Evolutionary conservation across 92 coral and sea anemone species (phyloP), one percentile per base, ranked within the genome.

Genomic region (Bergia puertoricense): DNA sequence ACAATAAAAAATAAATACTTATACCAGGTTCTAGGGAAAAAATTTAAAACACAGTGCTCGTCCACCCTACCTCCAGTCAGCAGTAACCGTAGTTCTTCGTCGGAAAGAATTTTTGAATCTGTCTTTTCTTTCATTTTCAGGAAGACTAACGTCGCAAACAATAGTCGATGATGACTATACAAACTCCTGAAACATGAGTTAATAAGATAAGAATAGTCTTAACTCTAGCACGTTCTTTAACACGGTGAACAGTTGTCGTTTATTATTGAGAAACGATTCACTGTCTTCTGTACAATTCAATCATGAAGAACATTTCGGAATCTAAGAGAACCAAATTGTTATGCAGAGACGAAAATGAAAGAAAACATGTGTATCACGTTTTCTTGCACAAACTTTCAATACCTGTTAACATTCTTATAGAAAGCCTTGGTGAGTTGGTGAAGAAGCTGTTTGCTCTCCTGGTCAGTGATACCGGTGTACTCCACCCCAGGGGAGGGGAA

Each of bases 321-420:
- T 30, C 30, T 46, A 10, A 10, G 51, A 4, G 8, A 46, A 46
- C 6, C 51, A 46, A 10, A 46, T 46, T 46, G 51, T 46, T 46
- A 18, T 79, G 51, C 14, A 50, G 51, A 37, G 86, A 22, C 4
- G 8, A 30, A 73, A 8, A 8, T 37, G 15, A 44, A 57, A 5
- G 14, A 8, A 18, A 45, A 18, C 20, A 69, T 8, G 8, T 48
- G 4, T 48, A 4, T 48, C 54, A 48, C 8, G 4, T 48, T 48
- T 22, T 62, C 41, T 8, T 23, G 46, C 48, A 39, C 41, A 76
- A 30, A 37, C 8, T 39, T 50, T 42, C 22, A 72, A 50, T 90
- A 95, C 99, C 99, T 93, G 92, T 95, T 95, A 62, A 97, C 93
- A 50, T 94, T 96, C 40, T 92, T 82, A 89, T 91, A 97, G 86